A percentile compares a stretch with the other conserved stretches of the same genome.
Evolutionary conservation across 1,140 invertebrate species (phyloP).

Genomic region (Hycleus phaleratus): DNA sequence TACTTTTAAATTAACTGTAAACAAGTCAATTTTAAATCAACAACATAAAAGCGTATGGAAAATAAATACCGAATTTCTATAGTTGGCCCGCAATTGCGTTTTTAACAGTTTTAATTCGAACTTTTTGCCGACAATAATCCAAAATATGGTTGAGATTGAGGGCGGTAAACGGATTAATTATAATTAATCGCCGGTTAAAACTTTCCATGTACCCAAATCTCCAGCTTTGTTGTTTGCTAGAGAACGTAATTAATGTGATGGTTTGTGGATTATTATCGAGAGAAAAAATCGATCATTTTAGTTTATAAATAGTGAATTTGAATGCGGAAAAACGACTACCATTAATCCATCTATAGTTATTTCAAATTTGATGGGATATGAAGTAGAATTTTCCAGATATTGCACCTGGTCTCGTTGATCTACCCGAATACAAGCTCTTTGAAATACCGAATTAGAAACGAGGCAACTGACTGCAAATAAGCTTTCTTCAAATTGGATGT

Average conservation of each 20-base stretch:
- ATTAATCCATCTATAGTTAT: background rate
- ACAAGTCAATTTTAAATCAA: too few relatives aligned
- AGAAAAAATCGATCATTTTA: background rate
- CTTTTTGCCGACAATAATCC: too few relatives aligned
- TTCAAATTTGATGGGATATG: background rate
- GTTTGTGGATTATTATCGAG: constrained; percentile 1
- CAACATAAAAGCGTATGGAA: too few relatives aligned
- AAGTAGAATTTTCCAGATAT: constrained; percentile 15
- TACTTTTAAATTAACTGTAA: too few relatives aligned
- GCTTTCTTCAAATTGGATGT: constrained; percentile 29
- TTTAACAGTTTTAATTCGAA: background rate
- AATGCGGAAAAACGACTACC: background rate
- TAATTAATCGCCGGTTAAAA: constrained; percentile 6
- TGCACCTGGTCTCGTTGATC: constrained; percentile 18
- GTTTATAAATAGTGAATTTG: too few relatives aligned
- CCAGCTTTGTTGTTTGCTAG: background rate
- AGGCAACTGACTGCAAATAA: constrained; percentile 24
- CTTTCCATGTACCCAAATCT: background rate
- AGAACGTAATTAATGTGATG: constrained; percentile 6
- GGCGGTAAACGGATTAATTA: background rate
- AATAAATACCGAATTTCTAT: too few relatives aligned
- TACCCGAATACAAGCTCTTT: background rate
- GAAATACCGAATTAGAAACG: constrained; percentile 10
- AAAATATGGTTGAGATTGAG: background rate
- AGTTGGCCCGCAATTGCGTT: background rate